Evolutionary conservation across 2,797 vertebrate genomes (phyloP), one percentile per base, ranked within the genome.

Genomic region (Pelodytes ibericus): DNA sequence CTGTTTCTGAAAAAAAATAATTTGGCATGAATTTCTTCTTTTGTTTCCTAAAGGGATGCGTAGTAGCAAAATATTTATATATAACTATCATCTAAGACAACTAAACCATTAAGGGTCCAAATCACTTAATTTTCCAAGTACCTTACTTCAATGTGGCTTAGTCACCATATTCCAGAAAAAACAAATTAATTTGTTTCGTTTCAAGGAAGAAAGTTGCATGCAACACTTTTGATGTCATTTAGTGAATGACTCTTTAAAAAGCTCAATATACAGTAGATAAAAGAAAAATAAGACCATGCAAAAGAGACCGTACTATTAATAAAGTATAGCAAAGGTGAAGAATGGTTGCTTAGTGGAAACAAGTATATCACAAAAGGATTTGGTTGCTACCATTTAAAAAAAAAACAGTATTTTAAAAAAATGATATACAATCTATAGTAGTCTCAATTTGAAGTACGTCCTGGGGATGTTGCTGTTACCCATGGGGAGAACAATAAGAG

Each of bases 191-290:
- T 53, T 53, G 44, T 56, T 22, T 33, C 29, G 31, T 71, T 44
- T 16, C n/a, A 41, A 60, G 68, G 68, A 59, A 71, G 68, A 56
- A 71, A 59, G 39, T 24, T 71, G 22, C 56, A 44, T 29, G 9
- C 18, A 15, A 15, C 25, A 44, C 25, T 41, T 59, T 47, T 47
- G 56, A 59, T 24, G 24, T 70, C 31, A 58, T 58, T 33, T 60
- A 29, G 27, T 47, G 44, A 27, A 26, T 25, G 22, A 47, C 4
- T 36, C 53, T 69, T 57, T 36, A 44, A n/a, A 57, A 24, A 26
- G 33, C 20, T 44, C 41, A 24, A 20, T 70, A 25, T 5, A n/a
- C n/a, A n/a, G n/a, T n/a, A 71, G 26, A 60, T 59, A 18, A 30
- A 71, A 71, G 56, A 25, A 41, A 60, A n/a, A 20, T 27, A 59